These are phyloP conservation scores for Dendrocopos noguchii DNA, from an alignment of 2,113 vertebrate genomes.

Conservation along the genomic window DNA sequence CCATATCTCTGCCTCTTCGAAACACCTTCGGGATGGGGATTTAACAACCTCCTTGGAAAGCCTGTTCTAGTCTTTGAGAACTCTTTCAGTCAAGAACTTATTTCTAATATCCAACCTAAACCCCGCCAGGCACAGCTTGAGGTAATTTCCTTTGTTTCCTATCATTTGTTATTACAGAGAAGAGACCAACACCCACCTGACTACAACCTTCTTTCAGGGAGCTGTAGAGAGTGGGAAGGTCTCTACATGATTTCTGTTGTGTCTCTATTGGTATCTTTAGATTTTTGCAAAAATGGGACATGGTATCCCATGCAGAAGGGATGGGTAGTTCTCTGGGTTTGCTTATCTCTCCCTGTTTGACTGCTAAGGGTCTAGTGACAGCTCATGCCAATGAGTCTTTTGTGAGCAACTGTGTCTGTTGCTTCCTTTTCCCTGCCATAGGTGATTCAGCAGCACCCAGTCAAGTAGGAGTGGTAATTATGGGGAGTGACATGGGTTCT, in stretches of 20 bases:
- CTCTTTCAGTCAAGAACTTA: too few relatives aligned
- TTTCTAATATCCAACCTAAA: too few relatives aligned
- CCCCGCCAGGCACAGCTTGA: too few relatives aligned
- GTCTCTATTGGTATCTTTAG: neutral
- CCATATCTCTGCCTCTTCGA: too few relatives aligned
- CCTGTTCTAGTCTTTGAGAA: too few relatives aligned
- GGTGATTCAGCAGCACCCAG: neutral
- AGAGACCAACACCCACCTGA: too few relatives aligned
- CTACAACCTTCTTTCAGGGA: too few relatives aligned
- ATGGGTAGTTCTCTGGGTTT: neutral
- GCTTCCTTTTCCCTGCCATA: fast-evolving
- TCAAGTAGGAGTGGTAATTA: fast-evolving
- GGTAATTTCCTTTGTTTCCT: too few relatives aligned
- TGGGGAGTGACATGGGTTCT: fast-evolving
- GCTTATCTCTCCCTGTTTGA: fast-evolving
- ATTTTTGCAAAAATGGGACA: neutral
- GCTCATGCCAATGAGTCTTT: fast-evolving
- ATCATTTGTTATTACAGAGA: too few relatives aligned
- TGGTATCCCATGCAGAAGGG: fast-evolving
- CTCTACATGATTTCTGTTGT: neutral
- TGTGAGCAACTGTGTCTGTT: neutral
- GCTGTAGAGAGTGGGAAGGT: too few relatives aligned
- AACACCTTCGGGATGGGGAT: too few relatives aligned
- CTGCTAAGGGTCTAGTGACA: neutral
- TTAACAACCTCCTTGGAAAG: too few relatives aligned